phyloP scores from a whole-genome alignment of 2,888 invertebrate genomes.

The Ichneumoninae sp. region DNA sequence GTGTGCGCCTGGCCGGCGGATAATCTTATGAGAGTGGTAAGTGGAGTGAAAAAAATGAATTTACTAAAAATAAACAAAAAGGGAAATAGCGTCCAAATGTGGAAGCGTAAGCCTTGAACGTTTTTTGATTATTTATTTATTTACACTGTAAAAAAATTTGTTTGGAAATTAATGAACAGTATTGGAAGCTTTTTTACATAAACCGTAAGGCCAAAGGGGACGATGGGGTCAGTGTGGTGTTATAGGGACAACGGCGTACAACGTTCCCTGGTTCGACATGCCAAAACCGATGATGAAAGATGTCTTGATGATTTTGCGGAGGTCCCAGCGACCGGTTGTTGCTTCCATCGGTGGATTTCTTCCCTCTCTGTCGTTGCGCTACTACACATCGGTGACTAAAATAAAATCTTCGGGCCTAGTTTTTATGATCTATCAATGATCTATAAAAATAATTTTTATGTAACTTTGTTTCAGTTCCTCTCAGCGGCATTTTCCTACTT shows the following conservation, averaged over 20 bases:
- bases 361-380: constrained; percentile 69
- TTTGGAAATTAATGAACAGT: too few relatives aligned
- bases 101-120: too few relatives aligned
- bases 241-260: constrained; percentile 51
- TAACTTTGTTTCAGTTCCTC: constrained; percentile 64
- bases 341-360: constrained; percentile 65
- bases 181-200: too few relatives aligned
- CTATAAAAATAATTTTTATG: background rate
- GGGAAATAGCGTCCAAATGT: background rate
- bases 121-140: too few relatives aligned
- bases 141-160: too few relatives aligned
- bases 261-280: constrained; percentile 42
- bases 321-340: constrained; percentile 67
- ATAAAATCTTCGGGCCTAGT: background rate
- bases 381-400: constrained; percentile 68
- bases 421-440: background rate
- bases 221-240: constrained; percentile 44
- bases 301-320: constrained; percentile 45
- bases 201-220: background rate
- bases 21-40: constrained; percentile 67
- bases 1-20: constrained; percentile 67
- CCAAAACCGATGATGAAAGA: constrained; percentile 53
- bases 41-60: background rate
- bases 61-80: background rate
- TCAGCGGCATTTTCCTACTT: constrained; percentile 70